Percentiles rank a stretch among this genome's conserved stretches.
Conservation (phyloP, 2,888 invertebrate genomes). For the Pristionchus mayeri region DNA sequence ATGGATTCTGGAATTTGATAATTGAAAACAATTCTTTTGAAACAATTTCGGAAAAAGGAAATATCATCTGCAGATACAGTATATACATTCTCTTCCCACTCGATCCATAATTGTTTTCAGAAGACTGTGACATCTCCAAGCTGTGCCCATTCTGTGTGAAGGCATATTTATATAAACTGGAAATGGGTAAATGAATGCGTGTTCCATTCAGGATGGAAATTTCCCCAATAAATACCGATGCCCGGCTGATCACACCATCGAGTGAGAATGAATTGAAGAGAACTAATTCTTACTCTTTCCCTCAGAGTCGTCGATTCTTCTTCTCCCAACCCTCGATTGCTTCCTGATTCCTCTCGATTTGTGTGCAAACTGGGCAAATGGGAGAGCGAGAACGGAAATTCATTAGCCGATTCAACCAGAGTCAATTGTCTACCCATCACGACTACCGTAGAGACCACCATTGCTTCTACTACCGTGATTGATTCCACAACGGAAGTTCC, state of each 20-base stretch:
- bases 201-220: too few species aligned
- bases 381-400: neutral
- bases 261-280: neutral
- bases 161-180: neutral
- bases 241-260: neutral
- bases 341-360: neutral
- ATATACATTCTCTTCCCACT: neutral
- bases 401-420: neutral
- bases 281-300: too few species aligned
- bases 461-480: too few species aligned
- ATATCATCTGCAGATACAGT: neutral
- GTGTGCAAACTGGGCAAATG: neutral
- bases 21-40: too few species aligned
- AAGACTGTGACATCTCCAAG: neutral
- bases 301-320: neutral
- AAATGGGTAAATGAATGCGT: too few species aligned
- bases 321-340: neutral
- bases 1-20: too few species aligned
- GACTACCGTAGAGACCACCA: too few species aligned
- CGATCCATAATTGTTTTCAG: too few species aligned
- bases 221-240: neutral
- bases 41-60: too few species aligned
- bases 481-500: too few species aligned
- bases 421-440: neutral
- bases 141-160: neutral